These are phyloP conservation scores for Orthonychiurus folsomi DNA, from an alignment of 2,888 invertebrate genomes.

Conservation along the genomic window DNA sequence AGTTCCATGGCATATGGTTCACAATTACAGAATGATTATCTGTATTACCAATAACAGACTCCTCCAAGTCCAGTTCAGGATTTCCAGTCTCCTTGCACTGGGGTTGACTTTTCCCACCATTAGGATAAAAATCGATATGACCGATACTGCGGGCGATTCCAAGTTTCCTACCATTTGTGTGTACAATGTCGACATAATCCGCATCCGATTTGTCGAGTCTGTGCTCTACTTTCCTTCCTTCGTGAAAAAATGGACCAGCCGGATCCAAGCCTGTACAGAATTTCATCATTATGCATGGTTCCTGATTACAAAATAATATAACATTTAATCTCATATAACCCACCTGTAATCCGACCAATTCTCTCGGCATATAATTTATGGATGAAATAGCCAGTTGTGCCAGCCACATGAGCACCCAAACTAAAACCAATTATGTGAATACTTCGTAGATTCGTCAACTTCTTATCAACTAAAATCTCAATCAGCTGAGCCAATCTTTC, in stretches of 20 bases:
- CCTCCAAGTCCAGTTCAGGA: background rate
- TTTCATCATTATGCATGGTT: too few relatives aligned
- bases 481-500: background rate
- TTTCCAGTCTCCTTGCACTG: background rate
- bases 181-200: constrained; percentile 25
- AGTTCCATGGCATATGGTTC: background rate
- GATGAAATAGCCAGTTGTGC: background rate
- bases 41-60: background rate
- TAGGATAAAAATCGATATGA: constrained; percentile 17
- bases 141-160: constrained; percentile 23
- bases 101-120: constrained; percentile 28
- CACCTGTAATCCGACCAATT: background rate
- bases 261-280: constrained; percentile 10
- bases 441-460: background rate
- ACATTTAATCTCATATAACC: too few relatives aligned
- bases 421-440: background rate
- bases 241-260: constrained; percentile 14
- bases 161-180: constrained; percentile 20
- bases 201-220: constrained; percentile 26
- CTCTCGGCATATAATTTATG: background rate
- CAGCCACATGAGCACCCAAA: background rate
- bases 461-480: background rate
- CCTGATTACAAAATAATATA: too few relatives aligned
- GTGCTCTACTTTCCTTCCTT: background rate
- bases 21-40: too few relatives aligned